Percentiles rank a stretch among this genome's conserved stretches.
Evolutionary conservation across 2,113 vertebrate genomes (phyloP).

Genomic region (Potamarius usumacintae): DNA sequence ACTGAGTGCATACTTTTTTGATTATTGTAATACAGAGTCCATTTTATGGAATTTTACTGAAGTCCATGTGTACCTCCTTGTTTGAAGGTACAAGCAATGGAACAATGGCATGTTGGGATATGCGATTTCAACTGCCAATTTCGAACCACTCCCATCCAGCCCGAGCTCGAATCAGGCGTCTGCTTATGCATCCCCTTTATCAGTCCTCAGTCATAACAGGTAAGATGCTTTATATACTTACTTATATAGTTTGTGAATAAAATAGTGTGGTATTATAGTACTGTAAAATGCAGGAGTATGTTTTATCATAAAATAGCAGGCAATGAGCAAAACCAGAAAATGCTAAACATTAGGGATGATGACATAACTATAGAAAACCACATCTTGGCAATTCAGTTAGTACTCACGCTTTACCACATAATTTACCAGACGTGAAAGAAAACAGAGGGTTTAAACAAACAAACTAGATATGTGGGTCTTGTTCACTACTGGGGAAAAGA

Average conservation of each 20-base stretch:
- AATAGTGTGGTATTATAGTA: not conserved
- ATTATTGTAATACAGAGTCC: not conserved
- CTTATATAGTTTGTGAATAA: not conserved
- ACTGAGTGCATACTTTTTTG: not conserved
- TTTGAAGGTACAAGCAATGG: slow-evolving; percentile 91
- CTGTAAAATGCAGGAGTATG: not conserved
- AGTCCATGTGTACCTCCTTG: not conserved
- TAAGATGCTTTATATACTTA: slow-evolving; percentile 58
- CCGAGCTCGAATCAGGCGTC: slow-evolving; percentile 86
- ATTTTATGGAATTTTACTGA: not conserved
- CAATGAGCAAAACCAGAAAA: not conserved
- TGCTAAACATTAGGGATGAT: not conserved
- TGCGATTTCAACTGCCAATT: slow-evolving; percentile 97
- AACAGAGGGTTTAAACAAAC: not conserved
- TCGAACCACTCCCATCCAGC: slow-evolving; percentile 94
- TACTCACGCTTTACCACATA: not conserved
- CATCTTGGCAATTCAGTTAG: not conserved
- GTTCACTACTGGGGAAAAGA: not conserved
- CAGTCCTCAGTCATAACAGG: slow-evolving; percentile 97
- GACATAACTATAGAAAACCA: not conserved
- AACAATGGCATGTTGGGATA: slow-evolving; percentile 99
- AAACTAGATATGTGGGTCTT: not conserved
- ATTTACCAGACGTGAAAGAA: not conserved
- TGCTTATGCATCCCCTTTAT: slow-evolving; percentile 95
- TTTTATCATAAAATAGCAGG: not conserved